Percentiles rank a stretch among this genome's conserved stretches.
phyloP scores from a whole-genome alignment of 2,797 vertebrate genomes.

The Coilia nasus region DNA sequence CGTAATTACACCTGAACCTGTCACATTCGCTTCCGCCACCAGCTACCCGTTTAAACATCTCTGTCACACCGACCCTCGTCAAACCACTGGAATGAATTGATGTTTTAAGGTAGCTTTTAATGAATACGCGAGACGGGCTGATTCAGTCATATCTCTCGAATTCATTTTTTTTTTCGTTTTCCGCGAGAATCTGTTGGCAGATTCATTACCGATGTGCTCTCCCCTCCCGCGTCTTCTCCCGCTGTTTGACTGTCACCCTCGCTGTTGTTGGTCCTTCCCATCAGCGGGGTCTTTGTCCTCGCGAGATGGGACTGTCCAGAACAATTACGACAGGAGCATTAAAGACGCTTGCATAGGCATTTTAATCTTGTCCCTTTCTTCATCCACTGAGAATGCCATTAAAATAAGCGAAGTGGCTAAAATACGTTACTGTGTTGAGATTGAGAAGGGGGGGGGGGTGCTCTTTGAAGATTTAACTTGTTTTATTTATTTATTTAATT shows the following conservation, averaged over 20 bases:
- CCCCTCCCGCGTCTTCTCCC: constrained; percentile 24
- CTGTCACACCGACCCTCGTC: constrained; percentile 80
- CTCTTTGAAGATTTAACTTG: constrained; percentile 12
- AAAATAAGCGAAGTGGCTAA: constrained; percentile 61
- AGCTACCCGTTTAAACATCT: constrained; percentile 75
- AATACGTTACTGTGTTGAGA: background rate
- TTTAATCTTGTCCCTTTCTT: constrained; percentile 78
- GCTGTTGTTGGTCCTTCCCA: constrained; percentile 79
- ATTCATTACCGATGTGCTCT: constrained; percentile 84
- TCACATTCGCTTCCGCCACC: constrained; percentile 65
- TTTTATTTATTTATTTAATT: background rate
- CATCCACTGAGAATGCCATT: constrained; percentile 73
- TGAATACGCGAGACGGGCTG: constrained; percentile 79
- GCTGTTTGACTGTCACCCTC: constrained; percentile 55
- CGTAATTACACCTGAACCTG: constrained; percentile 73
- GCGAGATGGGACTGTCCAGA: constrained; percentile 82
- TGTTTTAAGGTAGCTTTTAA: constrained; percentile 88
- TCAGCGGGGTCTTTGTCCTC: constrained; percentile 84
- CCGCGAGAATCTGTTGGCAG: constrained; percentile 82
- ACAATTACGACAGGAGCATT: constrained; percentile 82
- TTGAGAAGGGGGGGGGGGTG: background rate
- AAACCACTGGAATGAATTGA: constrained; percentile 82
- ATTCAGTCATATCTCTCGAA: constrained; percentile 83
- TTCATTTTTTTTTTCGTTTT: constrained; percentile 71
- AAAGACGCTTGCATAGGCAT: constrained; percentile 77